Base-by-base conservation (phyloP, 2,797 vertebrate species). In the Pangasius larnaudii region DNA sequence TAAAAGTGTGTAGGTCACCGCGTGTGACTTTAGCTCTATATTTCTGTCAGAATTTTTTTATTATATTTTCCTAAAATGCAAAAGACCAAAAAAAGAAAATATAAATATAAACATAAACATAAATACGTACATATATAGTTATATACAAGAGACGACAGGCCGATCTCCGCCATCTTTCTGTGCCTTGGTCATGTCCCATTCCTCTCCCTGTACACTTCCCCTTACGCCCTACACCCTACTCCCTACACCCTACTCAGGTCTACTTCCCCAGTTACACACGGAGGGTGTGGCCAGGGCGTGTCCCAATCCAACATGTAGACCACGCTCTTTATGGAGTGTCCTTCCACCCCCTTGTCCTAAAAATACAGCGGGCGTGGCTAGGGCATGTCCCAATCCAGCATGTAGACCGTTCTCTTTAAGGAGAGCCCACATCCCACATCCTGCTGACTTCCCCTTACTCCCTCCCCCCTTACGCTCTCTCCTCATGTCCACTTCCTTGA, bases 51-150 rank as follows among this genome's bases (percentile, higher is more conserved):
- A 96, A 94, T 97, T 97, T 98, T 98, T 99, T 96, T 98, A 98
- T 97, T 98, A 97, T 99, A 98, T 99, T 99, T 99, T 98, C 97
- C 96, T 98, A 98, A 98, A 90, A 84, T 46, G 89, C 93, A 93
- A 95, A 95, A 93, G 93, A 92, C 93, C 94, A 95, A 86, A 94
- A 94, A 94, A 77, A 94, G 93, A 91, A 92, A 93, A 88, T 89
- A 94, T 95, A 93, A 94, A 94, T 94, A 85, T 91, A 92, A 86
- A 90, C 89, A 87, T 89, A 91, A 89, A 88, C 89, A 89, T 90
- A 89, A 89, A 95, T 79, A 91, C 77, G n/a, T 74, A 86, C 78
- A 53, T 58, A 85, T 89, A 69, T 92, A 87, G 89, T 91, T 88
- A 88, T 88, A 91, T 79, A 94, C 90, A 91, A 93, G 67, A 94